phyloP scores from a whole-genome alignment of 2,888 invertebrate species.

The Morinoia aosen region DNA sequence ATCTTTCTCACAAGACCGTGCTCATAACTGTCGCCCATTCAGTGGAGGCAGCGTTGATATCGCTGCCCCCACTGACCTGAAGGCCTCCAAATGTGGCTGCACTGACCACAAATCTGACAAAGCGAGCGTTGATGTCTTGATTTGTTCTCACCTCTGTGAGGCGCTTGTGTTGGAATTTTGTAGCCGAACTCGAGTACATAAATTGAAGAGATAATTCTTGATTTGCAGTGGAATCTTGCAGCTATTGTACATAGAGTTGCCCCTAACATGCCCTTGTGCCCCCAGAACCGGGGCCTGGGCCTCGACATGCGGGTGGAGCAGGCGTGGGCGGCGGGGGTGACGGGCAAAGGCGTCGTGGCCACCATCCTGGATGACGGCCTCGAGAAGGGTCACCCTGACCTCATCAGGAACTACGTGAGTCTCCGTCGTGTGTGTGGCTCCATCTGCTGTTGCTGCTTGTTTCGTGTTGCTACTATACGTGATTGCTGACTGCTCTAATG shows the following conservation, averaged over 20 bases:
- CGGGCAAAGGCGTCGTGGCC: conserved; percentile 94
- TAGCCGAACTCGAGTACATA: too few species aligned
- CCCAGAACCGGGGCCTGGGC: conserved; percentile 81
- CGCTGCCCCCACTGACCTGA: too few species aligned
- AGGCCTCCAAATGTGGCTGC: too few species aligned
- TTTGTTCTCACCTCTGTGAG: too few species aligned
- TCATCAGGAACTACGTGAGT: conserved; percentile 92
- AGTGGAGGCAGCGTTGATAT: too few species aligned
- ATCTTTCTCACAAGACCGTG: too few species aligned
- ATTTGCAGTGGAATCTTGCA: too few species aligned
- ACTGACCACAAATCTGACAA: too few species aligned
- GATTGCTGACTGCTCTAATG: background rate
- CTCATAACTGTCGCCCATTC: too few species aligned
- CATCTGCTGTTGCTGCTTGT: background rate
- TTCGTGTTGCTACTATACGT: background rate
- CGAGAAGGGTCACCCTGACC: conserved; percentile 95
- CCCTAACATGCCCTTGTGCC: background rate
- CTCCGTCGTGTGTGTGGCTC: background rate
- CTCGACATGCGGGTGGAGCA: conserved; percentile 96
- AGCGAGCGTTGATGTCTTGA: too few species aligned
- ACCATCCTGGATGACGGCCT: conserved; percentile 97
- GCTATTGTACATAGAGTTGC: background rate
- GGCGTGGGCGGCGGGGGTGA: conserved; percentile 90
- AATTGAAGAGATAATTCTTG: too few species aligned
- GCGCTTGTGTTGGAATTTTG: too few species aligned